A percentile compares a stretch with the other conserved stretches of the same genome.
Evolutionary conservation across 2,113 vertebrate genomes (phyloP).

Genomic region (Barnardius zonarius): DNA sequence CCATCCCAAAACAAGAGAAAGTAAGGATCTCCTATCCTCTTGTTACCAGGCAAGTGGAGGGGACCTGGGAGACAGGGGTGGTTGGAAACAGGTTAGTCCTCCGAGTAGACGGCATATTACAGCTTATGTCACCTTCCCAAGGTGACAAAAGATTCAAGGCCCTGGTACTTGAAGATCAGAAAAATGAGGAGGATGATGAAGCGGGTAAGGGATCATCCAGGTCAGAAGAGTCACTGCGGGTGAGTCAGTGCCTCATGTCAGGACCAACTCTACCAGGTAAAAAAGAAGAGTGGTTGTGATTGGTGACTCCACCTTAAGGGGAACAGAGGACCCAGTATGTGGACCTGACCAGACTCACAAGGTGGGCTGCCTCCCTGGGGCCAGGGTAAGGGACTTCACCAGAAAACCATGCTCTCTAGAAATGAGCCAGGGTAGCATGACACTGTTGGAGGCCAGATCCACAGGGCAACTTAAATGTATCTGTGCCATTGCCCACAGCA

Average conservation of each 20-base stretch:
- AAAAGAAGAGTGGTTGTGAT: not conserved
- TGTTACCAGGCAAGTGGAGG: not conserved
- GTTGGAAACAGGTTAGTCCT: not conserved
- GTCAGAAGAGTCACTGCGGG: not conserved
- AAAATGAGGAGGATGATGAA: not conserved
- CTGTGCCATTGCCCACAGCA: not conserved
- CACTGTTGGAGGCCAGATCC: not conserved
- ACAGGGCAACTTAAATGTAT: not conserved
- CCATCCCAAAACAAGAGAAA: not conserved
- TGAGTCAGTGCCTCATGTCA: not conserved
- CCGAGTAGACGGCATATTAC: not conserved
- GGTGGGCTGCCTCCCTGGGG: not conserved
- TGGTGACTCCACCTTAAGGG: not conserved
- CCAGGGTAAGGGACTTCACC: not conserved
- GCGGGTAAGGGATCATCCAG: not conserved
- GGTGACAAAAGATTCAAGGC: not conserved
- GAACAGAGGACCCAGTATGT: not conserved
- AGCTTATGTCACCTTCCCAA: not conserved
- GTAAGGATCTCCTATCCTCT: not conserved
- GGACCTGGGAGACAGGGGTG: not conserved
- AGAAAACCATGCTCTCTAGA: not conserved
- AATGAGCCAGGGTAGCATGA: not conserved
- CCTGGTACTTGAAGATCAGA: not conserved
- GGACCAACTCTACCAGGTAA: not conserved
- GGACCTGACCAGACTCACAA: not conserved